Conservation (phyloP, 2,797 vertebrate species). For the Orestias chungarensis region DNA sequence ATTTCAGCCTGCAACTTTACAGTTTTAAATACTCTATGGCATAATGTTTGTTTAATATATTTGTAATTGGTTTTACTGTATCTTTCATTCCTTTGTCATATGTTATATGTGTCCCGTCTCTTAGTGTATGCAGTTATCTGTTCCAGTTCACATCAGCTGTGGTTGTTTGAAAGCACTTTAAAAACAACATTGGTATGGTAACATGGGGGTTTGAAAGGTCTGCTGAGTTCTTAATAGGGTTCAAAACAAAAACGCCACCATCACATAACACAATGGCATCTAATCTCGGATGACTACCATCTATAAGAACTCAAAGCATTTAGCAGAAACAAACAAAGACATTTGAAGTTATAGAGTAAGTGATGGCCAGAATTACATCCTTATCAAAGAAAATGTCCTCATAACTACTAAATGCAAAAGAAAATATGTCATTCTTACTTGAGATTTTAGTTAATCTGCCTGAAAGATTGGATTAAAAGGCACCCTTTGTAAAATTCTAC, state of each 20-base stretch:
- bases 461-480: neutral
- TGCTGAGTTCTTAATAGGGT: neutral
- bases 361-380: neutral
- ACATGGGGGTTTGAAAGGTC: neutral
- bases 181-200: neutral
- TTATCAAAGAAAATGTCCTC: neutral
- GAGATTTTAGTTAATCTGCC: neutral
- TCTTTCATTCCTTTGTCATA: neutral
- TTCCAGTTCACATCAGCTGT: neutral
- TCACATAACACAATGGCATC: neutral
- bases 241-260: neutral
- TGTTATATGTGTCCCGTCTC: neutral
- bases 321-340: neutral
- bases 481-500: constrained; percentile 1
- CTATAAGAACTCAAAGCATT: neutral
- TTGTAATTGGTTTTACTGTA: neutral
- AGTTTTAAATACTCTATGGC: neutral
- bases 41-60: neutral
- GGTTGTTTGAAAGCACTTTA: neutral
- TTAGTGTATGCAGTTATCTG: neutral
- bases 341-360: neutral
- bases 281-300: neutral
- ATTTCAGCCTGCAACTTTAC: neutral
- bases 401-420: neutral
- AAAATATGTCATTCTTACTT: neutral